Percentiles rank a stretch among this genome's conserved stretches.
phyloP scores from a whole-genome alignment of 2,797 vertebrate species.

The Parotocinclus haroldoi region DNA sequence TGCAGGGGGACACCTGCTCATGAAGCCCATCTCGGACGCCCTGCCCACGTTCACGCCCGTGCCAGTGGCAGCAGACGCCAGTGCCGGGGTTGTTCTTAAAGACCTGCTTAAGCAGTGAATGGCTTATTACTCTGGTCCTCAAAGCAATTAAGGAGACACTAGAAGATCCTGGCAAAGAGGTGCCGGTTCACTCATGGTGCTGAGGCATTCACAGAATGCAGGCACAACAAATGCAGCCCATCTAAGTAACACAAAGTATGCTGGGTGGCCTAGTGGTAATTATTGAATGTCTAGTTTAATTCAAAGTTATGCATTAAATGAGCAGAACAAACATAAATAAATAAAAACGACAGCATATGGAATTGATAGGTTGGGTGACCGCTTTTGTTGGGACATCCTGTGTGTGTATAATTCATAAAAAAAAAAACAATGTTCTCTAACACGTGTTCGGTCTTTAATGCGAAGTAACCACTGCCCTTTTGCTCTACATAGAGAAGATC shows the following conservation, averaged over 20 bases:
- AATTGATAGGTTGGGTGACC: too few relatives aligned
- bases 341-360: too few relatives aligned
- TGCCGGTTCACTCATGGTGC: neutral
- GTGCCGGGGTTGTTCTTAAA: constrained; percentile 86
- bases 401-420: too few relatives aligned
- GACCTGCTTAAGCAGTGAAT: constrained; percentile 88
- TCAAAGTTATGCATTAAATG: too few relatives aligned
- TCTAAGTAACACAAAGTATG: too few relatives aligned
- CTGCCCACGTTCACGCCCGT: constrained; percentile 92
- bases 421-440: too few relatives aligned
- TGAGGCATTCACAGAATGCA: neutral
- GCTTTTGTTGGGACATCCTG: too few relatives aligned
- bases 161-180: constrained; percentile 22
- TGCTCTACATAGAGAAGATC: constrained; percentile 37
- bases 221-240: neutral
- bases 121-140: constrained; percentile 30
- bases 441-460: too few relatives aligned
- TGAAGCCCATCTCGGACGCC: constrained; percentile 90
- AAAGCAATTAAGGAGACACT: constrained; percentile 68
- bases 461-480: neutral
- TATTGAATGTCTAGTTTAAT: too few relatives aligned
- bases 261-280: too few relatives aligned
- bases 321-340: too few relatives aligned
- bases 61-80: constrained; percentile 85
- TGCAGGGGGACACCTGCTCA: constrained; percentile 82